A percentile compares a stretch with the other conserved stretches of the same genome.
Conservation (phyloP, 2,797 vertebrate genomes). For the Epinephelus malabaricus region DNA sequence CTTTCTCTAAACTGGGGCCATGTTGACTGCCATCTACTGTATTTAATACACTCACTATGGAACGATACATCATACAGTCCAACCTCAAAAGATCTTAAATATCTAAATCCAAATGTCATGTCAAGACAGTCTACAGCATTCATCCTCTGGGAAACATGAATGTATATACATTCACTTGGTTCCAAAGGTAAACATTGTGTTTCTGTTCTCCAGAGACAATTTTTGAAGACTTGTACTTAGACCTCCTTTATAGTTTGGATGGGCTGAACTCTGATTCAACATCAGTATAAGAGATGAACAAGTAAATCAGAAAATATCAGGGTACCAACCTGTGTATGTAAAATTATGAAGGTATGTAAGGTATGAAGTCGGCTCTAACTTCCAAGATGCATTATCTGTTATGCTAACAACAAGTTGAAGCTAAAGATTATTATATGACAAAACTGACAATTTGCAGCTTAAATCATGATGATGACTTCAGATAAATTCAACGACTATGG, state of each 20-base stretch:
- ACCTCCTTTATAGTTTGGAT: not conserved
- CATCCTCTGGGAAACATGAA: too few species aligned
- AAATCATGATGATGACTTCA: not conserved
- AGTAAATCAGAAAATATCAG: not conserved
- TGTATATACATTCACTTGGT: too few species aligned
- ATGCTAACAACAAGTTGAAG: not conserved
- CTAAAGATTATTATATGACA: not conserved
- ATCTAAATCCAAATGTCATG: too few species aligned
- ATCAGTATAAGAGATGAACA: not conserved
- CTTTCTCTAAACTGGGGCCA: too few species aligned
- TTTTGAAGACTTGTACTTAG: not conserved
- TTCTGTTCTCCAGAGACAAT: not conserved
- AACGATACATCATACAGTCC: too few species aligned
- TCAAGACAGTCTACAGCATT: too few species aligned
- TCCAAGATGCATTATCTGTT: not conserved
- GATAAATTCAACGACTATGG: not conserved
- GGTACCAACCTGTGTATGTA: not conserved
- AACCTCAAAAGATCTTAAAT: too few species aligned
- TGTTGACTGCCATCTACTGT: too few species aligned
- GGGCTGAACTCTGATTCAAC: not conserved
- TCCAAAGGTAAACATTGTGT: too few species aligned
- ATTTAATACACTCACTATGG: too few species aligned
- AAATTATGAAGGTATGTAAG: not conserved
- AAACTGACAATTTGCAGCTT: too few species aligned
- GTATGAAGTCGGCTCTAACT: not conserved